Base-by-base conservation (phyloP, 2,113 vertebrate genomes). In the Thamnaconus septentrionalis region DNA sequence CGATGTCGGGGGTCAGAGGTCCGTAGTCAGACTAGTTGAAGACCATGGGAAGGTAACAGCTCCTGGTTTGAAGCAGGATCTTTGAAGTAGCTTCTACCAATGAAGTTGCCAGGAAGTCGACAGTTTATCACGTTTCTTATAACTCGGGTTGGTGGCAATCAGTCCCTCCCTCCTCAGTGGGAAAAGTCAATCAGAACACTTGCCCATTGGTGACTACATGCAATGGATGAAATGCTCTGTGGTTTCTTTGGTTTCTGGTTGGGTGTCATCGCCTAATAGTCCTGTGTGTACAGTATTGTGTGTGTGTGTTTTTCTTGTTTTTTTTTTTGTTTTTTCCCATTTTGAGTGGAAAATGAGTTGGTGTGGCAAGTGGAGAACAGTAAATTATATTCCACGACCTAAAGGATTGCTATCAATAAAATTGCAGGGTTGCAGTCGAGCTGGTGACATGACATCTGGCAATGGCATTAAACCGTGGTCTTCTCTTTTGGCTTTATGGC, bases 391-490 rank as follows among this genome's bases (percentile, higher is more conserved):
- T 56, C 53, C 57, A 40, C 18, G 8, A 64, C 45, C 60, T 46
- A 49, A 59, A 61, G 41, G 45, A 49, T 10, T 53, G 39, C 8
- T 56, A 64, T 58, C 7, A 47, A 60, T 73, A 7, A 57, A 68
- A 65, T 55, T 64, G 59, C 6, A 64, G 56, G 67, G 63, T 53
- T 61, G 49, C 5, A 64, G 53, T 52, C 10, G 18, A 74, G 42
- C 41, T 59, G 53, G 64, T 53, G 67, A 64, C 8, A 41, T 71
- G 61, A 81, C 67, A 81, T 81, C 60, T 78, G 64, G 67, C 64
- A 31, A 53, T 65, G 53, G 10, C 10, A n/a, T 66, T 45, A 57
- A 56, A 66, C 11, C 56, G 8, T 3, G 3, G 18, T 31, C 18
- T 31, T 31, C 18, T 31, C 18, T 31, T 31, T 31, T 31, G 18